phyloP scores from a whole-genome alignment of 2,113 vertebrate genomes.

The Tursiops truncatus region DNA sequence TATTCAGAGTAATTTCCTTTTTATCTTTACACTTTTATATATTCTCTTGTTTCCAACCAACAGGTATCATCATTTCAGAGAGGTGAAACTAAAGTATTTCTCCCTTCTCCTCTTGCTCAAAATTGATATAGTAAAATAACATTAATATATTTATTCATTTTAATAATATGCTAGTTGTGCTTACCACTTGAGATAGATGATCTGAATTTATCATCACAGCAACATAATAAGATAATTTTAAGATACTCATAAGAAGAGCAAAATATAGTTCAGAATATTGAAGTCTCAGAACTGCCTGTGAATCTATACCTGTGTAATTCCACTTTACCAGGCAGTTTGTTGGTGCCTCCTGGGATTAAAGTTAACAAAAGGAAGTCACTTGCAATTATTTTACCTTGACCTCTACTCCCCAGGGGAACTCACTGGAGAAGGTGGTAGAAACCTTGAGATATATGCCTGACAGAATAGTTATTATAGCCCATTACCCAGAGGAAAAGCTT shows the following conservation, averaged over 20 bases:
- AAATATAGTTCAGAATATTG: neutral
- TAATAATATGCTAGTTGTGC: neutral
- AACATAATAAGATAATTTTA: neutral
- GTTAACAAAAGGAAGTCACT: neutral
- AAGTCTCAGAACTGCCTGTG: neutral
- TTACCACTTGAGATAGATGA: neutral
- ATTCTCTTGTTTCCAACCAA: neutral
- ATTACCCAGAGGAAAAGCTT: neutral
- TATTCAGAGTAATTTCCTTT: neutral
- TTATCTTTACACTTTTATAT: neutral
- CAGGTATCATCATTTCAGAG: neutral
- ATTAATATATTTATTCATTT: neutral
- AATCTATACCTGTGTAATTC: neutral
- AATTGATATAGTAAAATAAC: neutral
- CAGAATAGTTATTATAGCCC: neutral
- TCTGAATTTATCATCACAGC: neutral
- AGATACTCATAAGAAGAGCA: neutral
- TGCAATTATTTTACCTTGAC: neutral
- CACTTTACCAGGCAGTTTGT: neutral
- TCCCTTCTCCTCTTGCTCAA: neutral
- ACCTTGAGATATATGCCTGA: neutral
- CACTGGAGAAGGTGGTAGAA: accelerated
- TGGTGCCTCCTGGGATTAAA: neutral
- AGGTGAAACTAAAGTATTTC: neutral
- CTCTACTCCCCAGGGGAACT: neutral